Base-by-base conservation (phyloP, 1,140 invertebrate species). In the Pseudomyrmex gracilis region DNA sequence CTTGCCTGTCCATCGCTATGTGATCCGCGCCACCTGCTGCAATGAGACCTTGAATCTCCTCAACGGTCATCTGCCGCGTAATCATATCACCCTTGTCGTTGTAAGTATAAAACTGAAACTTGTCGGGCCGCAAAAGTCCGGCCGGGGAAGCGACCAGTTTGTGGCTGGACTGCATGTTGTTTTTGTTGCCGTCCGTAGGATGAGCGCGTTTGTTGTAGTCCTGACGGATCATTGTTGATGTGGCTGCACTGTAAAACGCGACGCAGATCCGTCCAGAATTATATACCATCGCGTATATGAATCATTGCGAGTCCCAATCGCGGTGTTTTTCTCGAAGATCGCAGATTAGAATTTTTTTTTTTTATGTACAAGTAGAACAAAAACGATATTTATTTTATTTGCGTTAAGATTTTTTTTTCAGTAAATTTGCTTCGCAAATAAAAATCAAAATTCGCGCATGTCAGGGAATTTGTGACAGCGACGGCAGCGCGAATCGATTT, bases 21-120 rank as follows among this genome's bases (percentile, higher is more conserved):
- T 90, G 88, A 74, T 96, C 96, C 73, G 96, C 95, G 85, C 97
- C 96, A 2, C 97, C 97, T 43, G 96, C 96, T 1, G 97, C 97
- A 47, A 98, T 97, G 71, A 98, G 96, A 60, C 96, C 96, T 91
- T 97, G 97, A 76, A 98, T 98, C 93, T 98, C 97, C 87, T 97
- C 95, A 87, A 97, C 94, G 45, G 97, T 97, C 97, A 98, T 98
- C 47, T 97, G 94, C 84, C 96, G 95, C 89, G 97, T 97, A 1
- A 98, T 96, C 24, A 98, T 95, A 89, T 98, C 97, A 24, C 97
- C 97, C 60, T 96, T 96, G 87, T 97, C 96, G 89, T 97, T 96
- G 88, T 97, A 97, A 0, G 97, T 97, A 89, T 97, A 98, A 91
- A 97, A 98, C 92, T 97, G 97, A 93, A 97, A 98, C 93, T 96